phyloP scores from a whole-genome alignment of 2,113 vertebrate species.

The Embiotoca jacksoni region DNA sequence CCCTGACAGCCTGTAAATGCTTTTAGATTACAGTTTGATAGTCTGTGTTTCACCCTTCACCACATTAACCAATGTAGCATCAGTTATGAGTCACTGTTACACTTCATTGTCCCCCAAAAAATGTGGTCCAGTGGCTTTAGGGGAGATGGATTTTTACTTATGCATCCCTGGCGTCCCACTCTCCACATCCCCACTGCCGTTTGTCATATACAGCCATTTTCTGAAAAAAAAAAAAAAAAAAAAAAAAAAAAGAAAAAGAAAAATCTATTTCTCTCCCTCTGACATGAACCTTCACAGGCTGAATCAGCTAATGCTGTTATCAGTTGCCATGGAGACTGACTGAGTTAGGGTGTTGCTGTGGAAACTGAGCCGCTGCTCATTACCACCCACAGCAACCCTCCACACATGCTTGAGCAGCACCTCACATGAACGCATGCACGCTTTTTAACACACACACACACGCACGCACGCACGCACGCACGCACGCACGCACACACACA shows the following conservation, averaged over 20 bases:
- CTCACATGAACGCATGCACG: constrained; percentile 11
- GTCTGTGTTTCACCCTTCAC: neutral
- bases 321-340: constrained; percentile 83
- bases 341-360: constrained; percentile 79
- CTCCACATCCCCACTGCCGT: neutral
- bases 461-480: too few relatives aligned
- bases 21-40: neutral
- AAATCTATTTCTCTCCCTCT: constrained; percentile 25
- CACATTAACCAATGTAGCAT: neutral
- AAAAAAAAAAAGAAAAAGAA: constrained; percentile 2
- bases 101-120: neutral
- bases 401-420: constrained; percentile 44
- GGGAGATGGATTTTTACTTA: constrained; percentile 9
- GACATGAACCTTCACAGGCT: constrained; percentile 68
- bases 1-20: neutral
- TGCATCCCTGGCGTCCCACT: neutral
- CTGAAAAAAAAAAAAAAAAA: constrained; percentile 15
- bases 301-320: constrained; percentile 78
- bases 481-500: constrained; percentile 4
- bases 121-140: neutral
- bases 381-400: constrained; percentile 68
- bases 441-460: constrained; percentile 5
- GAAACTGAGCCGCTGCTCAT: constrained; percentile 78
- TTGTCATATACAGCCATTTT: constrained; percentile 36
- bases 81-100: neutral